Base-by-base conservation (phyloP, 2,888 invertebrate species). In the Mimas tiliae region DNA sequence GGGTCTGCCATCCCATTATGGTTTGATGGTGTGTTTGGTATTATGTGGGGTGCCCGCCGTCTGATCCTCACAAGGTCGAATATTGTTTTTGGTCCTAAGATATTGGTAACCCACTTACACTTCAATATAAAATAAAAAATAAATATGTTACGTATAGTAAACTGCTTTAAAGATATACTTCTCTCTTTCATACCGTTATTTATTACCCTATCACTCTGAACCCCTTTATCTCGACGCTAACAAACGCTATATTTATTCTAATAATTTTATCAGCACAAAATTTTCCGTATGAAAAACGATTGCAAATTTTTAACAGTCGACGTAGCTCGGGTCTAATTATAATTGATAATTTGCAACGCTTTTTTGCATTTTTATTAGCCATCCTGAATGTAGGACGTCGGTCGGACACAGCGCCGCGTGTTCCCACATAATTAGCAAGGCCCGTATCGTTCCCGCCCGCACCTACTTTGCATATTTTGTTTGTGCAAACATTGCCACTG, bases 381-480 rank as follows among this genome's bases (percentile, higher is more conserved):
- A 78, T 74, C 75, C 78, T 69, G 84, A 85, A 90, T 90, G 86
- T 91, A 86, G 91, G 87, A 82, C 91, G 84, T 72, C 78, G 83
- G 84, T 82, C 71, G 87, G 85, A 82, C 84, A 82, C 80, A 81
- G 83, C 77, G 74, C 84, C 80, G 74, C 91, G 91, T 92, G 92
- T 87, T 85, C 85, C 80, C 84, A 89, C 92, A 92, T 92, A 92
- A 92, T 91, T 89, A 90, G 85, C 81, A 82, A 69, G 74, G 72
- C 86, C 89, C 90, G 88, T 91, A 91, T 90, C 91, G 85, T 85
- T 78, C 78, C 75, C 74, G 78, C 89, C 90, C 90, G 88, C 85
- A 89, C 87, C 90, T 86, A 88, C 90, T 92, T 92, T 91, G 87
- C 91, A 92, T 92, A 92, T 90, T 92, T 91, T 90, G 91, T 91